Base-by-base conservation (phyloP, 2,797 vertebrate species). In the Hemibagrus guttatus region DNA sequence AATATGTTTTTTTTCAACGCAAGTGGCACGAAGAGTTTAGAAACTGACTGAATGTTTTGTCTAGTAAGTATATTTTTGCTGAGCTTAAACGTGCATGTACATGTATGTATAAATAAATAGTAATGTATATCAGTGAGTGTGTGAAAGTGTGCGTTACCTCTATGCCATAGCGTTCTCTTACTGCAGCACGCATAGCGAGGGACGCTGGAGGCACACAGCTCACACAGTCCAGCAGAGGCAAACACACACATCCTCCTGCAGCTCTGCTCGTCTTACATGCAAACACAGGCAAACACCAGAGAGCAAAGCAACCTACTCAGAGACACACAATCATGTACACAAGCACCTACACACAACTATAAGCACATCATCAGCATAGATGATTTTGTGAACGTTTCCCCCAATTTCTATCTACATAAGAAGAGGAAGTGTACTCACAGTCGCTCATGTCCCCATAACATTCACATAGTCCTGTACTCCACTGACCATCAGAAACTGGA, bases 391-490 rank as follows among this genome's bases (percentile, higher is more conserved):
- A 35, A 59, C 1, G 31, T 35, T 80, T 58, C 11, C 16, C 7
- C 16, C 7, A 56, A 35, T 28, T 59, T 58, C 23, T 79, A 23
- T 59, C 31, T 3, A 4, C 35, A 56, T 63, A 52, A 84, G 58
- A 88, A 81, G n/a, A 68, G 39, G 16, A 79, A 74, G 16, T 82
- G 19, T 64, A 92, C 95, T 94, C 79, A 96, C 95, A 95, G 87
- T 96, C 94, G 5, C 93, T 93, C 16, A 94, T 74, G 86, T 96
- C 95, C 83, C 94, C 92, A 68, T 94, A 92, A 87, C 95, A 96
- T 86, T 95, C 95, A 87, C 95, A 95, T 88, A 96, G 91, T 46
- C 94, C 95, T 0, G 93, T 95, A 88, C 92, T 95, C 95, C 96
- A 96, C 13, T 93, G 91, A 8, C 86, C 92, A 0, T 76, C 84